These are phyloP conservation scores for Metallyticus violacea DNA, from an alignment of 2,888 invertebrate species.

Conservation along the genomic window DNA sequence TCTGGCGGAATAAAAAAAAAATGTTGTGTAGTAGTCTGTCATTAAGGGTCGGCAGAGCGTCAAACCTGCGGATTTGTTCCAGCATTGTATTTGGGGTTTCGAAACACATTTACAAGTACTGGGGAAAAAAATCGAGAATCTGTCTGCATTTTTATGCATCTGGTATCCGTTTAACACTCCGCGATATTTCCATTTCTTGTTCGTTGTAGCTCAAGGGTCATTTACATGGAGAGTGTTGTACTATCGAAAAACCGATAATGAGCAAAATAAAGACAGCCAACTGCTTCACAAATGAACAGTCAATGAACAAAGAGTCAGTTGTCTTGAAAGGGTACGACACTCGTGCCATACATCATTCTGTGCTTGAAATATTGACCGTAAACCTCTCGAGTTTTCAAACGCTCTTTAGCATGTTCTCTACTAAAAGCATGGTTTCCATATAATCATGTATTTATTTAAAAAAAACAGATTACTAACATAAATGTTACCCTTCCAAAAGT, in stretches of 20 bases:
- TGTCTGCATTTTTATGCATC: neutral
- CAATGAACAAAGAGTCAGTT: neutral
- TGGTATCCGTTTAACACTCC: neutral
- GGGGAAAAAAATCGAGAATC: neutral
- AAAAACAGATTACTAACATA: too few relatives aligned
- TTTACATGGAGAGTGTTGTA: neutral
- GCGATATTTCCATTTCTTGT: neutral
- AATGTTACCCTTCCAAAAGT: too few relatives aligned
- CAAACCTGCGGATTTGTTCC: neutral
- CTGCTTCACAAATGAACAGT: too few relatives aligned
- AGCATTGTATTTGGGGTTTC: neutral
- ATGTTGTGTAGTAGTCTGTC: neutral
- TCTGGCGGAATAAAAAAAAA: neutral
- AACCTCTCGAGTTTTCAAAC: too few relatives aligned
- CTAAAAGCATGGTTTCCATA: too few relatives aligned
- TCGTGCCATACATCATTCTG: too few relatives aligned
- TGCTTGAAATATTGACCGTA: too few relatives aligned
- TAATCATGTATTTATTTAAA: too few relatives aligned
- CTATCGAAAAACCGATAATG: neutral
- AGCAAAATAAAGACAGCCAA: neutral
- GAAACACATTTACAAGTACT: neutral
- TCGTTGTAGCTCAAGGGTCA: neutral
- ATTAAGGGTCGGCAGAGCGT: neutral
- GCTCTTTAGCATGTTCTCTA: too few relatives aligned
- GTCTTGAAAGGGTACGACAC: too few relatives aligned